Percentiles rank a stretch among this genome's conserved stretches.
Evolutionary conservation across 2,113 vertebrate genomes (phyloP).

Genomic region (Rhinopomastus cyanomelas): DNA sequence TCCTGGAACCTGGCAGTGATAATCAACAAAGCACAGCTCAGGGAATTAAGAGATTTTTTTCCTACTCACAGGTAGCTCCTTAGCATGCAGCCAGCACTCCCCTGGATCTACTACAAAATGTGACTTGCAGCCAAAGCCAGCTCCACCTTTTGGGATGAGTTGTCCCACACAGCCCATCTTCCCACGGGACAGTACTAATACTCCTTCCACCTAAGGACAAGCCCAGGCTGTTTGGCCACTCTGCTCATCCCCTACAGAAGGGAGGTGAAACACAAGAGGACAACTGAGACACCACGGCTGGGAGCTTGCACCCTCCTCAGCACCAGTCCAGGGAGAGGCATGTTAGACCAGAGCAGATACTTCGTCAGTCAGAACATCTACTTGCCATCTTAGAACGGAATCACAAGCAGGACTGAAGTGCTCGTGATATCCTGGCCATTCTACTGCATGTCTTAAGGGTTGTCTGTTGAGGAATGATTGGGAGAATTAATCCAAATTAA

Average conservation of each 20-base stretch:
- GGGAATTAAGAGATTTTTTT: neutral
- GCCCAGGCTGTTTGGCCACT: neutral
- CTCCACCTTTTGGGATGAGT: neutral
- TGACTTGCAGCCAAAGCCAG: neutral
- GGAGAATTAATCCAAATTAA: constrained; percentile 64
- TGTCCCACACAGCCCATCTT: neutral
- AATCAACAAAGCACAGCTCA: neutral
- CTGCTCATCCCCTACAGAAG: rapidly evolving
- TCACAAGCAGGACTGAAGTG: neutral
- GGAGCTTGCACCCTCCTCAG: neutral
- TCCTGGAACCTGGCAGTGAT: constrained; percentile 9
- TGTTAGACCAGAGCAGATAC: neutral
- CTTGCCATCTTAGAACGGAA: neutral
- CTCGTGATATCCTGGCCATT: neutral
- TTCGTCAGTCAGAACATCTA: neutral
- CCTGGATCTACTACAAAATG: neutral
- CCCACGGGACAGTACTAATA: neutral
- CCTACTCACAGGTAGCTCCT: rapidly evolving
- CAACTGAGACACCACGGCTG: rapidly evolving
- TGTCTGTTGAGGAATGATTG: neutral
- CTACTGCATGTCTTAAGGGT: neutral
- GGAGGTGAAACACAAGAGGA: neutral
- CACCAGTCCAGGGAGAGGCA: neutral
- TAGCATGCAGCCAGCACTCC: neutral
- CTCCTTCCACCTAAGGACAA: neutral